Percentiles rank a stretch among this genome's conserved stretches.
Conservation (phyloP, 2,113 vertebrate species). For the Ceyx margarethae region DNA sequence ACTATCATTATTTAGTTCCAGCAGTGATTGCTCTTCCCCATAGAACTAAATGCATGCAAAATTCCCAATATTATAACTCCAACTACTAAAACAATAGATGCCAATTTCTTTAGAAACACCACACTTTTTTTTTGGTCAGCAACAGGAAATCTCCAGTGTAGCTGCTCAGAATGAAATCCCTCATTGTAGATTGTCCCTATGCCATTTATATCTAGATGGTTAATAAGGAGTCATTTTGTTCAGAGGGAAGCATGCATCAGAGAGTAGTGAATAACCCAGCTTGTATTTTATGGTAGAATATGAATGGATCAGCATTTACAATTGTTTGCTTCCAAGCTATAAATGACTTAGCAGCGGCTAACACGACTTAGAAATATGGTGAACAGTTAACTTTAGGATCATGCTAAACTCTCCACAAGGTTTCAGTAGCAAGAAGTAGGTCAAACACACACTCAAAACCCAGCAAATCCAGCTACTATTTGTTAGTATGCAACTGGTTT, state of each 20-base stretch:
- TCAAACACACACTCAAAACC: not conserved
- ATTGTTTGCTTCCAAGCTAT: slow-evolving; percentile 55
- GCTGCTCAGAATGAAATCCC: slow-evolving; percentile 27
- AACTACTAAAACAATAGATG: not conserved
- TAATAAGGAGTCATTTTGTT: slow-evolving; percentile 28
- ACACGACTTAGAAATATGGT: not conserved
- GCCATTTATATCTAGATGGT: not conserved
- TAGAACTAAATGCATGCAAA: not conserved
- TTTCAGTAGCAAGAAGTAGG: not conserved
- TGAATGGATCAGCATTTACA: slow-evolving; percentile 54
- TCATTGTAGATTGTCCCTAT: slow-evolving; percentile 5
- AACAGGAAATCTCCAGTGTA: not conserved
- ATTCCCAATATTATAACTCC: not conserved
- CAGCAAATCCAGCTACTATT: not conserved
- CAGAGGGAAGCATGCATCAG: not conserved
- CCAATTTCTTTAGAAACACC: not conserved
- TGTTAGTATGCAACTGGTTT: not conserved
- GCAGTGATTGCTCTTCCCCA: not conserved
- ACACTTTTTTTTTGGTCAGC: not conserved
- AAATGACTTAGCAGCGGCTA: slow-evolving; percentile 26
- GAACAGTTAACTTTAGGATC: not conserved
- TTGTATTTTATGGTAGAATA: slow-evolving; percentile 6
- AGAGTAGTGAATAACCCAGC: slow-evolving; percentile 19
- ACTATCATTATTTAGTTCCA: not conserved
- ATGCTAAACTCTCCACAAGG: not conserved